Base-by-base conservation (phyloP, 2,888 invertebrate genomes). In the Spisula subtruncata region DNA sequence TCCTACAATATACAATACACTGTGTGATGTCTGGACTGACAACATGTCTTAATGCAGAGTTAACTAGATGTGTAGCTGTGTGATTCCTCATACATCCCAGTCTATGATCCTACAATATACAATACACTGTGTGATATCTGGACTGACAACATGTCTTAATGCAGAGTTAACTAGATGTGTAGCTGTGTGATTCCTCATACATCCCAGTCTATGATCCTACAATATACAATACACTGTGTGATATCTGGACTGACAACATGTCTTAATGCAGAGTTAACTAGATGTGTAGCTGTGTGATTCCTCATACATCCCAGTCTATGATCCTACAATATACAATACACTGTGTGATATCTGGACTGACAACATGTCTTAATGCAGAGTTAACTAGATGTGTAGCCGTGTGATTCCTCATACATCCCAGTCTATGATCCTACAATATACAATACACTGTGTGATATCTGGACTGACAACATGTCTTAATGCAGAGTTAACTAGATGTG, bases 361-460 rank as follows among this genome's bases (percentile, higher is more conserved):
- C 97, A 41, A 99, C 98, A 96, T 98, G 98, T 89, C 99, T 97
- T 87, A 99, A 97, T 20, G 98, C 98, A 97, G 98, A 98, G 97
- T 99, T 99, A 10, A 99, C 97, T 29, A 99, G 98, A 97, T 99
- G 99, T 0, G 99, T 99, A 48, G 99, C 99, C 98, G 97, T 99
- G 99, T 99, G 99, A 89, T 96, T 95, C 48, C 91, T 86, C 95
- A 95, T 96, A 91, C 95, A 95, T 0, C 93, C 93, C 18, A 92
- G 29, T 41, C 96, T 86, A 25, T 93, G 92, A 6, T 91, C 92
- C 95, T 95, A 89, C 10, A 86, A 56, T 29, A 54, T 46, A 35
- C 4, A 41, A 41, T n/a, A 96, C 98, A 98, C 97, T 99, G 99
- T 96, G 98, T 98, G 20, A 99, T 98, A 20, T 93, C 92, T 92